phyloP scores from a whole-genome alignment of 2,797 vertebrate species.

The Nasua narica region DNA sequence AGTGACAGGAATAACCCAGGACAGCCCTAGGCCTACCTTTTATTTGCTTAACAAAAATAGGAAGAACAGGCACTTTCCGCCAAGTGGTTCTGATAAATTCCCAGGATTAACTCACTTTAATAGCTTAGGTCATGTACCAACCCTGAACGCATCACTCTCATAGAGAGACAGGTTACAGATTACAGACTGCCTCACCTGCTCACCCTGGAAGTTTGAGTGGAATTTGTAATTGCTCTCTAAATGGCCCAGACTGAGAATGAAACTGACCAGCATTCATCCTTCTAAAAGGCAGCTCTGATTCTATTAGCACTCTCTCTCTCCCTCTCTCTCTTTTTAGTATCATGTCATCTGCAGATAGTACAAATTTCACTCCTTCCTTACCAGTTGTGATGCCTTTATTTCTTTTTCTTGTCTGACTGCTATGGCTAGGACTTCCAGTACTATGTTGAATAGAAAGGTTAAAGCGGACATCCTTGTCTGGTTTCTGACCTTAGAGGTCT shows the following conservation, averaged over 20 bases:
- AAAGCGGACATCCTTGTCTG: not conserved
- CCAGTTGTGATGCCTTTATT: not conserved
- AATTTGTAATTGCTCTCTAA: not conserved
- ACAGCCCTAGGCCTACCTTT: not conserved
- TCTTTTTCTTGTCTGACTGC: not conserved
- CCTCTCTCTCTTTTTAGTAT: not conserved
- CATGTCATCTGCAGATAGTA: not conserved
- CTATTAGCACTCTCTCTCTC: not conserved
- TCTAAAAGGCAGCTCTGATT: not conserved
- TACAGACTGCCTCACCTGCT: not conserved
- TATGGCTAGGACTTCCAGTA: not conserved
- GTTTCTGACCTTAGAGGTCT: not conserved
- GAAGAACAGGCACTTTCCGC: not conserved
- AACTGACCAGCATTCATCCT: not conserved
- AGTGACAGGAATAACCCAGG: not conserved
- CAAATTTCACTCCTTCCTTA: not conserved
- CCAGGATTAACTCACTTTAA: not conserved
- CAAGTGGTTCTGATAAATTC: not conserved
- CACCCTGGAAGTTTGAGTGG: not conserved
- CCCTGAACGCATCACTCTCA: not conserved
- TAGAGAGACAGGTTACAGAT: not conserved
- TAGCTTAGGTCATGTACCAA: not conserved
- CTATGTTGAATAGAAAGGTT: not conserved
- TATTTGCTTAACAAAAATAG: not conserved
- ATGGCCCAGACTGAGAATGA: not conserved